These are phyloP conservation scores for Drosophila mimetica DNA, from an alignment of 2,888 invertebrate species.

Conservation along the genomic window DNA sequence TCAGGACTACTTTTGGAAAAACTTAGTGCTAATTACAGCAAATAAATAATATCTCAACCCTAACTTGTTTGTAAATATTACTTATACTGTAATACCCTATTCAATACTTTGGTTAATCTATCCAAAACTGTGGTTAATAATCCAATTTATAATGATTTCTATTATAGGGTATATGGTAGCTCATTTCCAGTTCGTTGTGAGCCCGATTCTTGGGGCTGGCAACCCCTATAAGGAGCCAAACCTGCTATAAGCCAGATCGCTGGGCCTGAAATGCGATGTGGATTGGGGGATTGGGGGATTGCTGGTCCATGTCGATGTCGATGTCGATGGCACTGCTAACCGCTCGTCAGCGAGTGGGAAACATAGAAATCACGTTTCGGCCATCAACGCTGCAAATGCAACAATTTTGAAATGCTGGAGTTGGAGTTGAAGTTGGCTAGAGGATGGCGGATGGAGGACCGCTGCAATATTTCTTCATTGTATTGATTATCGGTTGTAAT, in stretches of 20 bases:
- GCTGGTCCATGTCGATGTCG: not conserved
- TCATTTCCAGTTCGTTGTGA: conserved; percentile 17
- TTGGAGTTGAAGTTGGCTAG: conserved; percentile 4
- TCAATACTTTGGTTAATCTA: too few species aligned
- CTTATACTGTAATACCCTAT: too few species aligned
- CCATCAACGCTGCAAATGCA: conserved; percentile 80
- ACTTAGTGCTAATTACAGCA: too few species aligned
- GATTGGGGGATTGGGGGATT: not conserved
- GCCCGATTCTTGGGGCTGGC: conserved; percentile 28
- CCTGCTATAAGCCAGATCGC: conserved; percentile 74
- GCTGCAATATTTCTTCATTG: conserved; percentile 74
- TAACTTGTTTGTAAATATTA: too few species aligned
- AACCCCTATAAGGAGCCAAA: conserved; percentile 55
- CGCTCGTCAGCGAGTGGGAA: conserved; percentile 61
- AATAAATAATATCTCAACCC: too few species aligned
- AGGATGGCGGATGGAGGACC: conserved; percentile 5
- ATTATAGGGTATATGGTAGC: too few species aligned
- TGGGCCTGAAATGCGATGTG: conserved; percentile 13
- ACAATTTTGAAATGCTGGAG: conserved; percentile 69
- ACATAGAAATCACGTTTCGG: conserved; percentile 81
- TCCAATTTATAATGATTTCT: too few species aligned
- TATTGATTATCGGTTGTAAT: conserved; percentile 83
- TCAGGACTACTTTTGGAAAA: too few species aligned
- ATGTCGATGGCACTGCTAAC: conserved; percentile 37
- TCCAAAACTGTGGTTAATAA: too few species aligned